Evolutionary conservation across 30 jellyfish, hydroid and myxozoan genomes (phyloP).

Genomic region (Euphysa ruthae): DNA sequence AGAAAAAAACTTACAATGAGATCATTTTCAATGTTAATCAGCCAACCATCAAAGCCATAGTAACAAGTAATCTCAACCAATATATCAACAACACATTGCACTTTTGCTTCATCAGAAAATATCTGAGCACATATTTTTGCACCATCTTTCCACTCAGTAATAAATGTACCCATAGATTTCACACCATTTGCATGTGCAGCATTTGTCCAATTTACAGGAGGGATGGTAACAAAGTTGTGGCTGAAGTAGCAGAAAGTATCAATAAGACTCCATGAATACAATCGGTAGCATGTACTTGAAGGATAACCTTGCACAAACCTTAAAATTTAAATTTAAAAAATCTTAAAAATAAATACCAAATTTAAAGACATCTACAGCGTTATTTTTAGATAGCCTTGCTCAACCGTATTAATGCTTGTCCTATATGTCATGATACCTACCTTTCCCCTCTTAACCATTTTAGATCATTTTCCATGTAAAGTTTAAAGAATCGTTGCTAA

Average conservation of each 20-base stretch:
- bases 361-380: too few species aligned
- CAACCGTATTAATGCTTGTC: neutral
- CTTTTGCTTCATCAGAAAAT: slow-evolving; percentile 18
- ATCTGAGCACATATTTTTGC: slow-evolving; percentile 38
- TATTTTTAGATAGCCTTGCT: too few species aligned
- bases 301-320: slow-evolving; percentile 74
- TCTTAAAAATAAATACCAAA: neutral
- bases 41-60: slow-evolving; percentile 93
- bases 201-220: slow-evolving; percentile 93
- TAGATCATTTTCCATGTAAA: too few species aligned
- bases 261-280: slow-evolving; percentile 61
- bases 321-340: neutral
- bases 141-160: slow-evolving; percentile 94
- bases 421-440: neutral
- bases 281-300: slow-evolving; percentile 62
- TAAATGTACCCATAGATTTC: slow-evolving; percentile 75
- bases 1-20: slow-evolving; percentile 29
- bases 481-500: too few species aligned
- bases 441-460: neutral
- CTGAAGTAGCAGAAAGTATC: slow-evolving; percentile 89
- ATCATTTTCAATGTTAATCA: slow-evolving; percentile 66
- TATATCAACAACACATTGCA: slow-evolving; percentile 37
- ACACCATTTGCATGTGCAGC: slow-evolving; percentile 84
- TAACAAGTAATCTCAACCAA: slow-evolving; percentile 67
- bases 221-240: slow-evolving; percentile 83